These are phyloP conservation scores for Grammomys surdaster DNA, from an alignment of 2,113 vertebrate genomes.

Conservation along the genomic window DNA sequence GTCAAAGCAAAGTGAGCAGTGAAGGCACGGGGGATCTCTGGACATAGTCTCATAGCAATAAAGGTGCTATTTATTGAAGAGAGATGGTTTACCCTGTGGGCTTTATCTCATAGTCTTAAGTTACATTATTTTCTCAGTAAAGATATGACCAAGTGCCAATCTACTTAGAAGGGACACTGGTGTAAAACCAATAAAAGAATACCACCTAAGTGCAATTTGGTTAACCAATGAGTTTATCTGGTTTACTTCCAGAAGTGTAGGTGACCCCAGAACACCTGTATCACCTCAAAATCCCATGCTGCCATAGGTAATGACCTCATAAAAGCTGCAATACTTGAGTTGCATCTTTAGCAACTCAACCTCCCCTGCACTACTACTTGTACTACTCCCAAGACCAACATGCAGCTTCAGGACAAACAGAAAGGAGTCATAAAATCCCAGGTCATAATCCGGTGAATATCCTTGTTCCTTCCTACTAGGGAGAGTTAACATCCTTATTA, in stretches of 20 bases:
- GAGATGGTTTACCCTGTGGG: background rate
- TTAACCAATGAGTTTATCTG: background rate
- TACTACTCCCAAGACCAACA: background rate
- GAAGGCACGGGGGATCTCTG: background rate
- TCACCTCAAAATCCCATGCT: background rate
- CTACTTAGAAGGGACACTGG: background rate
- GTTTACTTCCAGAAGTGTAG: background rate
- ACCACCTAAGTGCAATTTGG: background rate
- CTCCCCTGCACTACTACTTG: background rate
- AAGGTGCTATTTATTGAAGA: background rate
- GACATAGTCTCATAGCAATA: background rate
- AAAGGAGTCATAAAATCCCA: background rate
- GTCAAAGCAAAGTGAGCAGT: background rate
- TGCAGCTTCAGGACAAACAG: background rate
- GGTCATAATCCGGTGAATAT: background rate
- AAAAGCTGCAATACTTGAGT: background rate
- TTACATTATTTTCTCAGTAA: background rate
- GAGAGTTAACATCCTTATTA: background rate
- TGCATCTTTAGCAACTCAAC: background rate
- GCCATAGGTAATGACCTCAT: background rate
- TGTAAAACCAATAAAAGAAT: background rate
- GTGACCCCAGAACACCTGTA: background rate
- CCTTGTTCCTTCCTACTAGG: background rate
- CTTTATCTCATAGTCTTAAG: background rate
- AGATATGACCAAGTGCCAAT: background rate